These are phyloP conservation scores for Tor tambroides DNA, from an alignment of 2,113 vertebrate genomes.

Conservation along the genomic window DNA sequence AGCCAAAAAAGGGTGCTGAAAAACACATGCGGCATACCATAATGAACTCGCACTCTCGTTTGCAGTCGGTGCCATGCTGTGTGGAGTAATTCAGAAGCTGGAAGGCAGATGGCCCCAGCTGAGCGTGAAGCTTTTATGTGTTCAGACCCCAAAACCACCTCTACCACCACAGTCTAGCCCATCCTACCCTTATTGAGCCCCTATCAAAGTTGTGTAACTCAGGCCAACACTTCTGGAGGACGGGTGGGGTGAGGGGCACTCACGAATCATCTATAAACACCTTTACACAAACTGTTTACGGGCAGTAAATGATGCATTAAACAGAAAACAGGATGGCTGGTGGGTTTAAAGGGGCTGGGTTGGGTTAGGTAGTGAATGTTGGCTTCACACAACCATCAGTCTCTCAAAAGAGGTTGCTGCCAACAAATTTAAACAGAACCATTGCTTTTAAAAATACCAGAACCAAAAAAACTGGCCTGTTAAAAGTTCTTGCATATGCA, in stretches of 20 bases:
- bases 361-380: conserved; percentile 54
- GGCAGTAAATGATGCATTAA: conserved; percentile 72
- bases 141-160: conserved; percentile 51
- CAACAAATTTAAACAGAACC: conserved; percentile 11
- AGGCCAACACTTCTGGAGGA: conserved; percentile 54
- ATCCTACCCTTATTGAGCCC: conserved; percentile 52
- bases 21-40: conserved; percentile 27
- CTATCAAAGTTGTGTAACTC: conserved; percentile 63
- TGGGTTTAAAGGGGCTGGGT: conserved; percentile 54
- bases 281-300: conserved; percentile 73
- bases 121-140: conserved; percentile 54
- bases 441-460: not conserved
- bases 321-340: conserved; percentile 68
- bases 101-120: conserved; percentile 41
- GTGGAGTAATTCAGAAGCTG: conserved; percentile 49
- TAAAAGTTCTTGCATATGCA: not conserved
- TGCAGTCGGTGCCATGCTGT: conserved; percentile 33
- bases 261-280: conserved; percentile 71
- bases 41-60: conserved; percentile 48
- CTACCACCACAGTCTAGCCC: conserved; percentile 49
- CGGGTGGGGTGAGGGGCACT: conserved; percentile 52
- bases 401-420: not conserved
- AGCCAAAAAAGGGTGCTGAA: conserved; percentile 21
- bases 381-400: conserved; percentile 51
- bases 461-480: no score